Evolutionary conservation across 2,888 invertebrate species (phyloP).

Genomic region (Hydrotaea cyrtoneurina): DNA sequence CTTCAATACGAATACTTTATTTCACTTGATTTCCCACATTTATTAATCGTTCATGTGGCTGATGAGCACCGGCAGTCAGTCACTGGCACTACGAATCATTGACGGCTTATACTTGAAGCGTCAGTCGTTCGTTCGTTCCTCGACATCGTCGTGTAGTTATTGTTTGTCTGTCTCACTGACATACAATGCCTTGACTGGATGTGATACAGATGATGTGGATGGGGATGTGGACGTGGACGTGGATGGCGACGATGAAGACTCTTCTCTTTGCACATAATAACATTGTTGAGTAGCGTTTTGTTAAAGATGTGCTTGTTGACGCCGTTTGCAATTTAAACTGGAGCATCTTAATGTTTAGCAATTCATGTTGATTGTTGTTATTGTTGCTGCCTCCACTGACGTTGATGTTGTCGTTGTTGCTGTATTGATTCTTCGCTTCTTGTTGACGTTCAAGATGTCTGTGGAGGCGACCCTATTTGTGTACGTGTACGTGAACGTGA

Average conservation of each 20-base stretch:
- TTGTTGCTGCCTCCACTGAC: conserved; percentile 2
- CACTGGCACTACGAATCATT: conserved; percentile 30
- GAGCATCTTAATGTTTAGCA: conserved; percentile 47
- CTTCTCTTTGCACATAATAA: conserved; percentile 30
- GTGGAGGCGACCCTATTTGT: too few relatives aligned
- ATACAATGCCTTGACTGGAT: background rate
- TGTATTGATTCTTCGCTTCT: conserved; percentile 44
- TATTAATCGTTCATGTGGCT: background rate
- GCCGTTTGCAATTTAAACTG: conserved; percentile 65
- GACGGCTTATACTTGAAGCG: conserved; percentile 45
- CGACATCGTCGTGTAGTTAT: conserved; percentile 23
- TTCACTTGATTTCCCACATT: background rate
- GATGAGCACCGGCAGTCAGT: background rate
- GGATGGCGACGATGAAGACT: background rate
- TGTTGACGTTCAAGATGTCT: background rate
- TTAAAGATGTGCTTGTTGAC: conserved; percentile 51
- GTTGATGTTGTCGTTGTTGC: conserved; percentile 5
- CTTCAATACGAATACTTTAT: too few relatives aligned
- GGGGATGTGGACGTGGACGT: background rate
- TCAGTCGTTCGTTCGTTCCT: conserved; percentile 50
- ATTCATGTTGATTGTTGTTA: conserved; percentile 24
- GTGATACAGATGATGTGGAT: background rate
- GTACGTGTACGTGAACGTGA: too few relatives aligned
- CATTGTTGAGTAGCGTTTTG: conserved; percentile 37
- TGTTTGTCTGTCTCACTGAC: conserved; percentile 38